Evolutionary conservation across 64 coral and sea anemone species (phyloP).

Genomic region (Montipora capricornis): DNA sequence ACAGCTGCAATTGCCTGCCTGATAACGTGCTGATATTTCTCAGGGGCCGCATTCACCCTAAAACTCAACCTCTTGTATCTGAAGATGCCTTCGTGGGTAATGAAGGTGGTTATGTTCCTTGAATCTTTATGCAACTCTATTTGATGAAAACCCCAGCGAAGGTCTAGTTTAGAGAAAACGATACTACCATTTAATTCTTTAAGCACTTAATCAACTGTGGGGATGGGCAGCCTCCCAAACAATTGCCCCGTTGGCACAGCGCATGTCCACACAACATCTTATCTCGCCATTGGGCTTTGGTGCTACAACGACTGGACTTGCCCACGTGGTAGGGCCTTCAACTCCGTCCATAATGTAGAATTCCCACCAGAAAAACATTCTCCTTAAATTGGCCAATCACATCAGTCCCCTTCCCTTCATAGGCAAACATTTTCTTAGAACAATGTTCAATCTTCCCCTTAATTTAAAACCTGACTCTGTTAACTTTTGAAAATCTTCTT

Average conservation of each 20-base stretch:
- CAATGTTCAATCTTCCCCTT: background rate
- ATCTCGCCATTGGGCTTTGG: background rate
- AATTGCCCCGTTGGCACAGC: background rate
- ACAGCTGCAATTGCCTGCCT: constrained; percentile 4
- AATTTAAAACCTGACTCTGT: background rate
- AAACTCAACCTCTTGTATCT: background rate
- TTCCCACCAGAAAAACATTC: background rate
- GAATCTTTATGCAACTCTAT: background rate
- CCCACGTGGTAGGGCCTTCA: background rate
- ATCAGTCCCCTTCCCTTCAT: background rate
- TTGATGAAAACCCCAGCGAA: background rate
- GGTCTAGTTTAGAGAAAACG: constrained; percentile 1
- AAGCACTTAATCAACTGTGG: background rate
- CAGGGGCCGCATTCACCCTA: background rate
- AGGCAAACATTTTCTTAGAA: constrained; percentile 53
- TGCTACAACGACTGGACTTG: background rate
- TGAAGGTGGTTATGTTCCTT: background rate
- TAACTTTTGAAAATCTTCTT: constrained; percentile 28
- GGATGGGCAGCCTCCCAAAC: background rate
- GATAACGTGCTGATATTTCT: constrained; percentile 21
- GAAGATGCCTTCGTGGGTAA: background rate
- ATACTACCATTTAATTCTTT: background rate
- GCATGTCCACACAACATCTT: background rate
- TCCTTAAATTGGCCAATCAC: background rate
- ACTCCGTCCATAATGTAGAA: background rate